Conservation (phyloP, 1,140 invertebrate genomes). For the Papilio polyxenes region DNA sequence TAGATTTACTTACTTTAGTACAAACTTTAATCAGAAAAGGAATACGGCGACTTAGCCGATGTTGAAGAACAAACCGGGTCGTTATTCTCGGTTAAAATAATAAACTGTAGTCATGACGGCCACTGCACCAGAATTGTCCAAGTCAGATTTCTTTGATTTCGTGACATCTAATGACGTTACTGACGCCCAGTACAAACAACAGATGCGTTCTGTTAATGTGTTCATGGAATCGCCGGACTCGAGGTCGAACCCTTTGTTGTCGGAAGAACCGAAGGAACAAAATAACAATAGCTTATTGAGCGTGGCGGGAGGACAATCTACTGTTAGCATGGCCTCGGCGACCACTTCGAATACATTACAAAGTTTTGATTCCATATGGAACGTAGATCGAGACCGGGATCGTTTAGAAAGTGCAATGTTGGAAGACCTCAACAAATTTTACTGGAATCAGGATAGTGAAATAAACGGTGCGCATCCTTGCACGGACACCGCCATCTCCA, state of each 20-base stretch:
- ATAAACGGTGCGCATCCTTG: constrained; percentile 78
- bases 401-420: constrained; percentile 86
- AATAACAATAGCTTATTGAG: constrained; percentile 85
- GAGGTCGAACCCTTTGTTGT: constrained; percentile 77
- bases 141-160: constrained; percentile 93
- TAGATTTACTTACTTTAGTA: constrained; percentile 77
- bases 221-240: constrained; percentile 81
- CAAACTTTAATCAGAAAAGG: constrained; percentile 61
- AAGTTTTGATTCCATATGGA: constrained; percentile 86
- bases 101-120: constrained; percentile 88
- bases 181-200: constrained; percentile 83
- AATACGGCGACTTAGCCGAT: constrained; percentile 49
- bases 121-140: constrained; percentile 86
- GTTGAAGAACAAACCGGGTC: constrained; percentile 54
- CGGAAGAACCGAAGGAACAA: constrained; percentile 83
- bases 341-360: constrained; percentile 75
- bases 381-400: constrained; percentile 85
- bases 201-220: constrained; percentile 83
- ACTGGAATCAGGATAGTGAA: constrained; percentile 85
- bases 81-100: constrained; percentile 61
- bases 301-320: constrained; percentile 68
- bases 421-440: constrained; percentile 90
- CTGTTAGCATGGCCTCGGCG: constrained; percentile 69
- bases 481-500: constrained; percentile 75
- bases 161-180: constrained; percentile 88